Evolutionary conservation across 2,113 vertebrate species (phyloP).

Genomic region (Entelurus aequoreus): DNA sequence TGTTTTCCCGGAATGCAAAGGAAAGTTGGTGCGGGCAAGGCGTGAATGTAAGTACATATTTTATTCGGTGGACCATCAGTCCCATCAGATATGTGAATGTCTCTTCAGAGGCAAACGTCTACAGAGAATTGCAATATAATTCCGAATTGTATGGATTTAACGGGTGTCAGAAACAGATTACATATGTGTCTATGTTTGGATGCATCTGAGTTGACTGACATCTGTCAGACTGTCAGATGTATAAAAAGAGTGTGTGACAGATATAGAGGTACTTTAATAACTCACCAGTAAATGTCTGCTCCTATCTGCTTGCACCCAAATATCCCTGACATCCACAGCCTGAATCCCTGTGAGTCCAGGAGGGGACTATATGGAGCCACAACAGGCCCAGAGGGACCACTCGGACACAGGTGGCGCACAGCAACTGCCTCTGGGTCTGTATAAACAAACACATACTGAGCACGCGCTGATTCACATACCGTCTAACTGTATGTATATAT

Average conservation of each 20-base stretch:
- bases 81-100: no score
- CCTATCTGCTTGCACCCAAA: slow-evolving; percentile 11
- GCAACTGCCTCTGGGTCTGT: slow-evolving; percentile 58
- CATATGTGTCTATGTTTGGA: slow-evolving; percentile 1
- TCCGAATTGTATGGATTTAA: slow-evolving; percentile 19
- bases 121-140: not conserved
- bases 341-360: slow-evolving; percentile 33
- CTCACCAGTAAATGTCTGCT: slow-evolving; percentile 27
- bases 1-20: no score
- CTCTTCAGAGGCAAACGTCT: no score
- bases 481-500: slow-evolving; percentile 17
- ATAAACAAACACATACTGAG: slow-evolving; percentile 46
- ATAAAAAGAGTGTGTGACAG: slow-evolving; percentile 23
- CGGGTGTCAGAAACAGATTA: not conserved
- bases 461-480: slow-evolving; percentile 34
- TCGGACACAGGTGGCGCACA: slow-evolving; percentile 62
- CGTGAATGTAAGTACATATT: no score
- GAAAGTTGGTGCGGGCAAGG: no score
- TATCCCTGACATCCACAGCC: slow-evolving; percentile 33
- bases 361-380: slow-evolving; percentile 54
- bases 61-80: no score
- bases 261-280: slow-evolving; percentile 5
- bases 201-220: slow-evolving; percentile 48
- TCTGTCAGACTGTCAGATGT: slow-evolving; percentile 51
- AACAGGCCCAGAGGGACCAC: slow-evolving; percentile 47